phyloP scores from a whole-genome alignment of 2,113 vertebrate genomes.

The Chamaea fasciata region DNA sequence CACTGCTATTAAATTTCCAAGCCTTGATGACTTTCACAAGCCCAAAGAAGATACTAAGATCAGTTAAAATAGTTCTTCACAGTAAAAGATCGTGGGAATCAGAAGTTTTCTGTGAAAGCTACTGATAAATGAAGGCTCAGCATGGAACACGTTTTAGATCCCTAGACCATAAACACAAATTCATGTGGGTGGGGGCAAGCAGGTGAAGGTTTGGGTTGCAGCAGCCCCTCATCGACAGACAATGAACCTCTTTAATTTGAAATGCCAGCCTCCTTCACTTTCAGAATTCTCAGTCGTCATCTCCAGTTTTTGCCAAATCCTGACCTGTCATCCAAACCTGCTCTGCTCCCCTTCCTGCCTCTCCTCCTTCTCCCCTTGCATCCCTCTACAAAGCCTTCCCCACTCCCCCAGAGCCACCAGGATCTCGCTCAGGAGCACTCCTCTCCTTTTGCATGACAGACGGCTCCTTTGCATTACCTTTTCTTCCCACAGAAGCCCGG shows the following conservation, averaged over 20 bases:
- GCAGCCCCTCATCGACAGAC: background rate
- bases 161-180: background rate
- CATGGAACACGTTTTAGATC: background rate
- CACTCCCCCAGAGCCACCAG: background rate
- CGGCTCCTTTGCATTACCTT: background rate
- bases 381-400: background rate
- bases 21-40: background rate
- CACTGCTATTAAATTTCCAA: background rate
- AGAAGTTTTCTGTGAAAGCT: background rate
- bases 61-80: background rate
- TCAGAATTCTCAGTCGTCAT: background rate
- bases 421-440: background rate
- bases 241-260: background rate
- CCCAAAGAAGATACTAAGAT: background rate
- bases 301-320: background rate
- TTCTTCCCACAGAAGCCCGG: background rate
- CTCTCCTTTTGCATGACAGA: conserved; percentile 7
- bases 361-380: background rate
- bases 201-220: background rate
- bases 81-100: background rate
- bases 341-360: background rate
- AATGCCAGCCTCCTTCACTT: background rate
- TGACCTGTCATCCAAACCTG: background rate
- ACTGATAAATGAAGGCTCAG: background rate
- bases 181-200: background rate